Evolutionary conservation across 2,797 vertebrate species (phyloP), one percentile per base, ranked within the genome.

Genomic region (Eulemur coronatus): DNA sequence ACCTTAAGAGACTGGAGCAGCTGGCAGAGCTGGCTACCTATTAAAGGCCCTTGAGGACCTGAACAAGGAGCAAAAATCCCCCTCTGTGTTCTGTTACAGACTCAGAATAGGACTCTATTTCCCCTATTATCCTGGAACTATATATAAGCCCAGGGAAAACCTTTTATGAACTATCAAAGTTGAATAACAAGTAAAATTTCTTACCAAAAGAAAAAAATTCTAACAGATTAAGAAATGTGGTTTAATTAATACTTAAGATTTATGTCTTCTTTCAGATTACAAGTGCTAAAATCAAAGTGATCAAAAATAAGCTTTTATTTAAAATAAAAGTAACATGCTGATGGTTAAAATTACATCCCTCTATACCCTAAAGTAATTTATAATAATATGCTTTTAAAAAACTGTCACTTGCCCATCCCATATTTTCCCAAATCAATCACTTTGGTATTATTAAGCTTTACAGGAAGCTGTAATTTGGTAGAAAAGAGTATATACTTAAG

Each of bases 401-500:
- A 61, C 11, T 61, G 30, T 93, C 82, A 84, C 33, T 17, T 91
- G 20, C 61, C 67, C 75, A 93, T 79, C 59, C 43, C 52, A 14
- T 79, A 70, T 78, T 90, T 85, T 85, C 50, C 63, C 55, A 97
- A 88, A 78, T 76, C 63, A 96, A 75, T 92, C 80, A 93, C 92
- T 95, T 67, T 86, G 72, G 14, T 96, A 95, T 73, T 93, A 94
- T 75, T 79, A 96, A 72, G 12, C 41, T 52, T 96, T 73, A 91
- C 84, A 79, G 61, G 30, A 97, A 96, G 65, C 57, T 97, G 75
- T 96, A 94, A 97, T 57, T 96, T 95, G 84, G 76, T 28, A 97
- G 82, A 97, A 98, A 97, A 97, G 80, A 97, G 55, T 97, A 79
- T 96, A 94, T 65, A 95, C 78, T 92, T 88, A 65, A 96, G 57